A percentile compares a stretch with the other conserved stretches of the same genome.
Conservation (phyloP, 2,113 vertebrate species). For the Rattus rattus region DNA sequence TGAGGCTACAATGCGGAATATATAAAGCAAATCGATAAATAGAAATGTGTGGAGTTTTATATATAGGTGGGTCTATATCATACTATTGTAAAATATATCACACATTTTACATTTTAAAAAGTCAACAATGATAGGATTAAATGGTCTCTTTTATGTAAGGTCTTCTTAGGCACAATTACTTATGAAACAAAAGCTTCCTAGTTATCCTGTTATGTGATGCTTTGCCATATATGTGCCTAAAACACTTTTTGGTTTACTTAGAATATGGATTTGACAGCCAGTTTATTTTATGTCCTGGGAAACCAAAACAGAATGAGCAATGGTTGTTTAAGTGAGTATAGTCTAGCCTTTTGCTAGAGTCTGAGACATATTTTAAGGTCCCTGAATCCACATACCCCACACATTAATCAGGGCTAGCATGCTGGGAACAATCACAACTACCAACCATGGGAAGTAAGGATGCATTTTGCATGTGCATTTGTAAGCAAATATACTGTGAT, state of each 20-base stretch:
- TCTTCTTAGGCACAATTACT: conserved; percentile 18
- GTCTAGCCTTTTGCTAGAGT: conserved; percentile 50
- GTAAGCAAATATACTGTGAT: conserved; percentile 39
- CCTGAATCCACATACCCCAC: conserved; percentile 54
- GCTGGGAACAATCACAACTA: neutral
- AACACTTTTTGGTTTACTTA: conserved; percentile 59
- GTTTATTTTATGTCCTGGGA: conserved; percentile 63
- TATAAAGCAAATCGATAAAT: no score
- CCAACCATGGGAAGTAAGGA: neutral
- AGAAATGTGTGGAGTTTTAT: neutral
- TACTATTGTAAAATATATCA: neutral
- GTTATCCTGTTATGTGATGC: conserved; percentile 39
- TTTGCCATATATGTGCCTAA: conserved; percentile 58
- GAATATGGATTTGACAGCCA: conserved; percentile 50
- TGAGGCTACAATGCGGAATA: neutral
- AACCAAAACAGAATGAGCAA: conserved; percentile 51
- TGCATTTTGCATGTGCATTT: conserved; percentile 37
- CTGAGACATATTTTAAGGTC: conserved; percentile 47
- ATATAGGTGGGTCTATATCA: no score
- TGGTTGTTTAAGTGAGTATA: conserved; percentile 50
- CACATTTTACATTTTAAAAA: neutral
- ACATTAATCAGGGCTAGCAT: conserved; percentile 50
- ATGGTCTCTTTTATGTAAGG: neutral
- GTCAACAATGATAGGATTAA: neutral
- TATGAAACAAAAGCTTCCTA: neutral